These are phyloP conservation scores for Yoshiicerus persimilis DNA, from an alignment of 1,140 invertebrate species.

Conservation along the genomic window DNA sequence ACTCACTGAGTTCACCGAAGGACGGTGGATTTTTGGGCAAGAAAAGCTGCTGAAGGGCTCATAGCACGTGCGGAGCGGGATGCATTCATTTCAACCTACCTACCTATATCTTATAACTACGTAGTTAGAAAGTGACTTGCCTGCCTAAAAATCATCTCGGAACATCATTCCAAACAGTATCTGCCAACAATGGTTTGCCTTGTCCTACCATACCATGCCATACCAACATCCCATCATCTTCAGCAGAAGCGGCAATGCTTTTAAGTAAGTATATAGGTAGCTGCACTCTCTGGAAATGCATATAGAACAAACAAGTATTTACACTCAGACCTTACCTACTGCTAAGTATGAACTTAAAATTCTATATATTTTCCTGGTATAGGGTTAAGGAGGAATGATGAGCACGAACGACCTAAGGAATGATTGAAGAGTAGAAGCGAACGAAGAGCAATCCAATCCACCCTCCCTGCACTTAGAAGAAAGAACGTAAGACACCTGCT, in stretches of 20 bases:
- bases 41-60: conserved; percentile 24
- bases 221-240: conserved; percentile 29
- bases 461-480: neutral
- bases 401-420: neutral
- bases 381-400: conserved; percentile 25
- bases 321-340: too few species aligned
- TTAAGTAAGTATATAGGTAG: neutral
- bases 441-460: neutral
- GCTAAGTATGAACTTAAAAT: too few species aligned
- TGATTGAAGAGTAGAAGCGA: neutral
- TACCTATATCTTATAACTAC: neutral
- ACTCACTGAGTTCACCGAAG: conserved; percentile 12
- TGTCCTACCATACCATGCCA: neutral
- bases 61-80: conserved; percentile 45
- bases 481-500: conserved; percentile 43
- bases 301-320: too few species aligned
- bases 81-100: conserved; percentile 8
- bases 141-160: neutral
- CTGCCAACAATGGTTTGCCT: too few species aligned
- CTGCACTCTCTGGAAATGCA: too few species aligned
- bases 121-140: neutral
- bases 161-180: conserved; percentile 26
- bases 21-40: neutral
- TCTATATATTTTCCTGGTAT: neutral
- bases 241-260: neutral